Conservation (phyloP, 2,888 invertebrate genomes). For the Busseola fusca region DNA sequence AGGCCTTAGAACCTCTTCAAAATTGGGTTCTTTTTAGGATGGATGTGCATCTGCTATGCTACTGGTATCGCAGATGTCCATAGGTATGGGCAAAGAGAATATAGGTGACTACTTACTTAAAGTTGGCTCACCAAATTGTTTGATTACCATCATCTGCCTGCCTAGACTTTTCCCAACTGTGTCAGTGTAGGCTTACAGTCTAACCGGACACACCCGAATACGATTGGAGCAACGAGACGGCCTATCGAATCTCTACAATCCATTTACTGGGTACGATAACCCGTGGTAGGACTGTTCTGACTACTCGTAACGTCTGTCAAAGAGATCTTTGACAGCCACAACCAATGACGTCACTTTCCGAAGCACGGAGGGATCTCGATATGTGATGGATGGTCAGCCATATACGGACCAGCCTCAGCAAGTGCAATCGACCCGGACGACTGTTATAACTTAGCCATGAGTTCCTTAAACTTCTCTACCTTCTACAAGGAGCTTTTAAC, state of each 20-base stretch:
- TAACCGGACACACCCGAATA: background rate
- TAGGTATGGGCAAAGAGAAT: too few relatives aligned
- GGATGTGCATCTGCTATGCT: too few relatives aligned
- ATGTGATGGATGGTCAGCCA: background rate
- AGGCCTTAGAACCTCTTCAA: background rate
- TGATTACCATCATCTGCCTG: background rate
- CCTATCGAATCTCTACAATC: background rate
- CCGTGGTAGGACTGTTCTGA: background rate
- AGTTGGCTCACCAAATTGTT: background rate
- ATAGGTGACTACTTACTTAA: too few relatives aligned
- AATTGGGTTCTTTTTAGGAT: background rate
- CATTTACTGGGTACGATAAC: background rate
- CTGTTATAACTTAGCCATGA: background rate
- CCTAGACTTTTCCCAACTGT: background rate
- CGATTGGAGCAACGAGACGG: too few relatives aligned
- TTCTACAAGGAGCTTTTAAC: background rate
- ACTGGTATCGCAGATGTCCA: background rate
- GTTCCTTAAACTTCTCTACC: background rate
- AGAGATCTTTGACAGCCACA: background rate
- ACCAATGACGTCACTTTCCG: background rate
- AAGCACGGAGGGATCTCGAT: background rate
- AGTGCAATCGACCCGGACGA: background rate
- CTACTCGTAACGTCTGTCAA: background rate
- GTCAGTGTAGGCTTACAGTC: background rate
- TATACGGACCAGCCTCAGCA: background rate